These are phyloP conservation scores for Drosophila dives DNA, from an alignment of 2,888 invertebrate genomes.

Conservation along the genomic window DNA sequence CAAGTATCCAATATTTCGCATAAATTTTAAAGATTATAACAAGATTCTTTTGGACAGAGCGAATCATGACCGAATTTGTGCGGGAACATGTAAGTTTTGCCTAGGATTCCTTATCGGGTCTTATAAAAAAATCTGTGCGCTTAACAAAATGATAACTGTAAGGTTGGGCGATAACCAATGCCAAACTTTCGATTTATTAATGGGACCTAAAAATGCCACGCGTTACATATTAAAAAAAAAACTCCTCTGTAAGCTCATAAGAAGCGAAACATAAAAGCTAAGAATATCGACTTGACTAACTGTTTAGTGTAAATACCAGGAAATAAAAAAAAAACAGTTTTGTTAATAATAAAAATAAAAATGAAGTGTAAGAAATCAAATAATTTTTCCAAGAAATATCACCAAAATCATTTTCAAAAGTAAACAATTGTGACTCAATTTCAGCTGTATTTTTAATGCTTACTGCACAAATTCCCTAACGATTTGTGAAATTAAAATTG, in stretches of 20 bases:
- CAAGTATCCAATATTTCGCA: constrained; percentile 3
- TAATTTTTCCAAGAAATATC: background rate
- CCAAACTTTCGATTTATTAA: background rate
- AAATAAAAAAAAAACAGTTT: too few species aligned
- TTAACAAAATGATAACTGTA: background rate
- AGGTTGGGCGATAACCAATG: background rate
- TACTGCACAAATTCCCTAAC: background rate
- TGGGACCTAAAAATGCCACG: background rate
- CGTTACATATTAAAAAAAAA: background rate
- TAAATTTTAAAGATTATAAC: background rate
- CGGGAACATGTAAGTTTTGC: constrained; percentile 69
- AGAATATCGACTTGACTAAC: background rate
- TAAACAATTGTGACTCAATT: constrained; percentile 1
- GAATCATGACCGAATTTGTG: constrained; percentile 64
- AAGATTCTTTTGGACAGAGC: background rate
- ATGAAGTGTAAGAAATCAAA: background rate
- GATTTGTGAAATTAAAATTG: constrained; percentile 10
- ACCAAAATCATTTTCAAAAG: too few species aligned
- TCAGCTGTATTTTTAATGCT: background rate
- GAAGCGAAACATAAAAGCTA: background rate
- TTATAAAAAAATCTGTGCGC: constrained; percentile 44
- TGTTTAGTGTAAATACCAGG: too few species aligned
- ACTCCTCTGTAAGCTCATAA: background rate
- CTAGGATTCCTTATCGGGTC: constrained; percentile 6
- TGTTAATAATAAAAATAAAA: background rate